A percentile compares a stretch with the other conserved stretches of the same genome.
phyloP scores from a whole-genome alignment of 2,113 vertebrate species.

The human (Homo sapiens) region DNA sequence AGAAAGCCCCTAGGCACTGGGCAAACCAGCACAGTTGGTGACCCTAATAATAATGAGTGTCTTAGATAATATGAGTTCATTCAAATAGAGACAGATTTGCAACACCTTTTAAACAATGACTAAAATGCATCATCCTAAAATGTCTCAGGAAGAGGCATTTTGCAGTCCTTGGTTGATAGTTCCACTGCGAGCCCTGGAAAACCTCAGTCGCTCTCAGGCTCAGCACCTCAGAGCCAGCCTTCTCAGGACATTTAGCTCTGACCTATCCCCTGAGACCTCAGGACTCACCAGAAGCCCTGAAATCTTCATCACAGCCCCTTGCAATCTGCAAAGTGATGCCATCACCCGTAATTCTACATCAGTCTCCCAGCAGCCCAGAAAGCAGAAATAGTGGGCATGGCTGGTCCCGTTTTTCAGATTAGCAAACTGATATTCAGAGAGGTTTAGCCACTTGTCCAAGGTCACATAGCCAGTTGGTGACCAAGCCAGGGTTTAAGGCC shows the following conservation, averaged over 20 bases:
- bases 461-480: neutral
- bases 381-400: rapidly evolving
- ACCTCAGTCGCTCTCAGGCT: neutral
- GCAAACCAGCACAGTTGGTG: neutral
- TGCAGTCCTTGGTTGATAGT: neutral
- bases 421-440: neutral
- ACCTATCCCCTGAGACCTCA: too few species aligned
- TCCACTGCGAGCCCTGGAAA: rapidly evolving
- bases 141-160: neutral
- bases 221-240: neutral
- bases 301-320: neutral
- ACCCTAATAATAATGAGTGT: neutral
- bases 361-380: neutral
- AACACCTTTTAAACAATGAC: neutral
- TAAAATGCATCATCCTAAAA: rapidly evolving
- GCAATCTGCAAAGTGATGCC: neutral
- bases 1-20: neutral
- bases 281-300: neutral
- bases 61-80: neutral
- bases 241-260: neutral
- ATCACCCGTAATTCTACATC: neutral
- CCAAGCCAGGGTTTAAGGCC: neutral
- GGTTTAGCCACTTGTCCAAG: neutral
- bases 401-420: neutral
- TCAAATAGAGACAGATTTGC: too few species aligned